Evolutionary conservation across 2,797 vertebrate species (phyloP), one percentile per base, ranked within the genome.

Genomic region (Coregonus suidteri): DNA sequence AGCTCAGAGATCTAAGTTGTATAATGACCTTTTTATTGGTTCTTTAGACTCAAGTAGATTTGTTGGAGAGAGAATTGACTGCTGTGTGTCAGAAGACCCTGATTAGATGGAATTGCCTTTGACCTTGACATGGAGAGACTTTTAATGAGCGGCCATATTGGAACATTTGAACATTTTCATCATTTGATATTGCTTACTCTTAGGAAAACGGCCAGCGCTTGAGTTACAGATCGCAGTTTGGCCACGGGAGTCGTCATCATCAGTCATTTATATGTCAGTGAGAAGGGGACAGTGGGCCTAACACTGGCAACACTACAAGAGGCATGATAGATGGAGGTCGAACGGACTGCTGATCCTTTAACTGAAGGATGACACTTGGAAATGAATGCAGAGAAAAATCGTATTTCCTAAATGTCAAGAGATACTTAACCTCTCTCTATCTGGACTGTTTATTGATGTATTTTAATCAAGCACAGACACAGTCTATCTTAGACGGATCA

Each of bases 171-270:
- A 51, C 16, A n/a, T 20, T 71, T 18, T 52, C 47, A 71, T 51
- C 20, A 71, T 51, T 71, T 25, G 25, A 66, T 34, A 34, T 31
- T 34, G 30, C 30, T 31, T 14, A 31, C 30, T 16, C 30, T 66
- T 66, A 81, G 73, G 35, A 53, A 75, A 85, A 68, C 76, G 74
- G 59, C 67, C 77, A 37, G n/a, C 31, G 2, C 51, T 30, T 52
- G 20, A 9, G 25, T 31, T 30, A 18, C 47, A 52, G 70, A 54
- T 54, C 54, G 59, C 1, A n/a, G 18, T 56, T 47, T 67, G 53
- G 59, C 18, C 37, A 11, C 25, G 2, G 64, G 11, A 4, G 14
- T 1, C 4, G 64, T 14, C 64, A 66, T 20, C 25, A 16, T 34
- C 64, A 66, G 70, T 76, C 5, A 18, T 66, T 59, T 25, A 56